Conservation (phyloP, 2,113 vertebrate genomes). For the Pandion haliaetus region DNA sequence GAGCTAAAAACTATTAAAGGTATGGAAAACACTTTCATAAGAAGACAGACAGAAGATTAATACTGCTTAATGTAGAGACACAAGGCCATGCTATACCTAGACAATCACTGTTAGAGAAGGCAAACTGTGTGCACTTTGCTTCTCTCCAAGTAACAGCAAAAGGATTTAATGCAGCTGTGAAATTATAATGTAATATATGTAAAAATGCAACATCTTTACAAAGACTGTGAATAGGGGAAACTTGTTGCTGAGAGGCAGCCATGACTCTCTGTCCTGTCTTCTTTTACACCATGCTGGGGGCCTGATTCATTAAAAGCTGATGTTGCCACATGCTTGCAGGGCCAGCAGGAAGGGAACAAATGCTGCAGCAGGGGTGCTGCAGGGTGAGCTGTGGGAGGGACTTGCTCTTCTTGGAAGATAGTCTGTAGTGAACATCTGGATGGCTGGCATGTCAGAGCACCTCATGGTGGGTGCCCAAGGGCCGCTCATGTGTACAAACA, state of each 20-base stretch:
- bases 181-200: not conserved
- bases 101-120: not conserved
- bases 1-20: not conserved
- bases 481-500: accelerated
- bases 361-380: not conserved
- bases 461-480: not conserved
- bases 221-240: not conserved
- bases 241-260: accelerated
- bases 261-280: not conserved
- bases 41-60: not conserved
- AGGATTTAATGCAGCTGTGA: not conserved
- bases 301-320: not conserved
- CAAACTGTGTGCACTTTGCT: not conserved
- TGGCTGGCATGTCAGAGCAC: not conserved
- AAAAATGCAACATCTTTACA: not conserved
- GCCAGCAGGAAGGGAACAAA: not conserved
- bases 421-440: not conserved
- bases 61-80: not conserved
- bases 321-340: not conserved
- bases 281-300: not conserved
- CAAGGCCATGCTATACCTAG: not conserved
- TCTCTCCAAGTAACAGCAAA: not conserved
- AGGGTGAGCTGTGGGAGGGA: not conserved
- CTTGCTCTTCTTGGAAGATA: not conserved
- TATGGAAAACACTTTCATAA: not conserved